Evolutionary conservation across 2,888 invertebrate genomes (phyloP), one percentile per base, ranked within the genome.

Genomic region (Xestia c-nigrum): DNA sequence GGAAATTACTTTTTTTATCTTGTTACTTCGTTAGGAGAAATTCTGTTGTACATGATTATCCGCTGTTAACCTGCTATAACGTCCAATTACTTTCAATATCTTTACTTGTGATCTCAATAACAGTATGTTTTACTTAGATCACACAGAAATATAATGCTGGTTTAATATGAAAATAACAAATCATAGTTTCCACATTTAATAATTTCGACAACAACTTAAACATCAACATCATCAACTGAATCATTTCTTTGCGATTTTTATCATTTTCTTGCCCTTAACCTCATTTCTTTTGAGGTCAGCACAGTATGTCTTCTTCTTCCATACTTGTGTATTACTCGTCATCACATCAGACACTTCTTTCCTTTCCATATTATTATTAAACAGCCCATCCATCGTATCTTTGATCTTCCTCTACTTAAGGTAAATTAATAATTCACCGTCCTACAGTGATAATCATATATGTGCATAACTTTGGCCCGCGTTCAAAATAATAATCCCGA

Each of bases 401-500:
- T 31, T 31, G 31, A 3, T 31, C 31, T 31, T 31, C 31, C 31
- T 31, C 31, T 31, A 31, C 31, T 31, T 1, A 19, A 19, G 46
- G 19, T 47, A n/a, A 47, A 19, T 47, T 3, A 0, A 40, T 40
- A 40, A 38, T 50, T 16, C 14, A 52, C 24, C 24, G 38, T 9
- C 1, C 5, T n/a, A 21, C n/a, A 52, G 1, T n/a, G 10, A 46
- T 59, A 59, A 31, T 47, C 7, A 24, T 16, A 63, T 2, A 6
- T 55, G 6, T 52, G 21, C 50, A 50, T 24, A 75, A 19, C 50
- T n/a, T 40, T 12, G 14, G n/a, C 16, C 52, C 19, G 52, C 14
- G 61, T 82, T 78, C 24, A 61, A 73, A 84, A 70, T 50, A 83
- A 59, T 70, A 43, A 47, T 47, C 1, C 24, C 16, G 31, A 83